Evolutionary conservation across 2,797 vertebrate species (phyloP).

Genomic region (Enteromius unitaeniatus): DNA sequence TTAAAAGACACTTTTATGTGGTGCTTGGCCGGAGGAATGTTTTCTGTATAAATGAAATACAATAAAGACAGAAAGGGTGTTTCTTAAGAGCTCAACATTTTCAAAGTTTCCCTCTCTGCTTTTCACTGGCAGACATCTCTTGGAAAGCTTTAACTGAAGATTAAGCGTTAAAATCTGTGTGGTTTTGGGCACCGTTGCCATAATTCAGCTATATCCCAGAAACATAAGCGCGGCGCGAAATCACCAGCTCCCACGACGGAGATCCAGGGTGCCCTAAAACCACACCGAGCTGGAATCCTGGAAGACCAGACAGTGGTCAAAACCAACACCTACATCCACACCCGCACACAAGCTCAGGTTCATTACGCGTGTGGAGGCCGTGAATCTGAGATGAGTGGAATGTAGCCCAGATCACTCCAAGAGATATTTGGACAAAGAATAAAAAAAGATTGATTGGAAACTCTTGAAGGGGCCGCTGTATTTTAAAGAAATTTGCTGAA

Average conservation of each 20-base stretch:
- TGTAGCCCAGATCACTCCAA: constrained; percentile 38
- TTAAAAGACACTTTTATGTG: constrained; percentile 79
- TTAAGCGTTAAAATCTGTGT: constrained; percentile 75
- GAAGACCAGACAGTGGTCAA: constrained; percentile 60
- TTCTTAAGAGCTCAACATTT: constrained; percentile 80
- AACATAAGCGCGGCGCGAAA: constrained; percentile 70
- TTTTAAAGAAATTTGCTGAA: not conserved
- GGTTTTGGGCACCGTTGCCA: constrained; percentile 75
- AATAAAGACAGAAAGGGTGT: constrained; percentile 83
- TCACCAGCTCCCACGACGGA: constrained; percentile 68
- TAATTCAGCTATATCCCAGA: constrained; percentile 75
- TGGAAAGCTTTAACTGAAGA: constrained; percentile 77
- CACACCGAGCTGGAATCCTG: constrained; percentile 60
- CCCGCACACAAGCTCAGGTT: constrained; percentile 42
- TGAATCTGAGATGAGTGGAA: constrained; percentile 43
- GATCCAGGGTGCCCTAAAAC: constrained; percentile 53
- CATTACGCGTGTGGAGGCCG: constrained; percentile 30
- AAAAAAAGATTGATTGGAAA: constrained; percentile 25
- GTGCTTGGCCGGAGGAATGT: constrained; percentile 77
- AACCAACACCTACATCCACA: constrained; percentile 55
- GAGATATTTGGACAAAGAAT: constrained; percentile 34
- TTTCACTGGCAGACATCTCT: constrained; percentile 70
- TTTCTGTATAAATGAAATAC: constrained; percentile 84
- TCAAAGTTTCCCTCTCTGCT: constrained; percentile 70
- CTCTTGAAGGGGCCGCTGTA: not conserved